These are phyloP conservation scores for Cranoglanis bouderius DNA, from an alignment of 2,113 vertebrate genomes.

Conservation along the genomic window DNA sequence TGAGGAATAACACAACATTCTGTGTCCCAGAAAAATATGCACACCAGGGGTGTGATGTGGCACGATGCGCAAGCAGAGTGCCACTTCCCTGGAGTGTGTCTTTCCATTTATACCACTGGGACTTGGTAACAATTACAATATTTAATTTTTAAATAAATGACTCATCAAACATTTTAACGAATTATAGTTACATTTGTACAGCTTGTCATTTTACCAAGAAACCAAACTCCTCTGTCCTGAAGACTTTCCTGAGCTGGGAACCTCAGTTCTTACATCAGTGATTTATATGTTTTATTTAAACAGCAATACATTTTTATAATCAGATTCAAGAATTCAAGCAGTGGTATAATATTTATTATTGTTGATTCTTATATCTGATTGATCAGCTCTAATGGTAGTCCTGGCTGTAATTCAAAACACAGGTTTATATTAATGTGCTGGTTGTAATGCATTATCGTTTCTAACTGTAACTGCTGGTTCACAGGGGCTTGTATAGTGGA, in stretches of 20 bases:
- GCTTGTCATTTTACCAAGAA: not conserved
- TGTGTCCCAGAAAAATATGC: not conserved
- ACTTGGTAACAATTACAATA: not conserved
- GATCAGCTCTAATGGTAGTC: not conserved
- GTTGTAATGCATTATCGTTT: not conserved
- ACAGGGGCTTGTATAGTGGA: not conserved
- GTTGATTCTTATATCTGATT: not conserved
- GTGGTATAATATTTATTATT: not conserved
- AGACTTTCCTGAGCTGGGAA: not conserved
- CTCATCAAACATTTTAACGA: not conserved
- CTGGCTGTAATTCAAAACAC: not conserved
- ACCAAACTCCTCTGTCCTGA: not conserved
- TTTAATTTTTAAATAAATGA: not conserved
- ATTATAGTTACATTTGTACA: not conserved
- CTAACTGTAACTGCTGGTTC: not conserved
- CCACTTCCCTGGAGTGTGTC: not conserved
- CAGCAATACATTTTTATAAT: too few relatives aligned
- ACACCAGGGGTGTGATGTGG: not conserved
- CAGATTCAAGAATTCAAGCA: not conserved
- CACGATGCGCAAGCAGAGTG: not conserved
- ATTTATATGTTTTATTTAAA: not conserved
- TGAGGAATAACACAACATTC: not conserved
- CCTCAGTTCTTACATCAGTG: not conserved
- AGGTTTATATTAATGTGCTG: not conserved
- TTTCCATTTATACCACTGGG: not conserved